phyloP scores from a whole-genome alignment of 2,797 vertebrate species.

The Smutsia temminckii region DNA sequence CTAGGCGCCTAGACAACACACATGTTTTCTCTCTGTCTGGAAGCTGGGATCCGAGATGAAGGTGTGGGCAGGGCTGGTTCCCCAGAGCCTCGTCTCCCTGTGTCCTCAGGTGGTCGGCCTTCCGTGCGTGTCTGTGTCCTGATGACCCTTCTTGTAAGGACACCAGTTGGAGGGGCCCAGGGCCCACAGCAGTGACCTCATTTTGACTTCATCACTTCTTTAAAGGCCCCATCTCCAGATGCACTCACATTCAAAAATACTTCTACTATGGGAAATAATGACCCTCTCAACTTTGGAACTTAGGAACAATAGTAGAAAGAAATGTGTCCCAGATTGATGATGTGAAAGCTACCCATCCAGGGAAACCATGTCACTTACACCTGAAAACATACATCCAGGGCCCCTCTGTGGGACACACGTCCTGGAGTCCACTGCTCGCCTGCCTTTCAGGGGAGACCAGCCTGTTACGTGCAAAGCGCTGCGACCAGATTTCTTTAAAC shows the following conservation, averaged over 20 bases:
- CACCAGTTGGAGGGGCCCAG: background rate
- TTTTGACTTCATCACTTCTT: background rate
- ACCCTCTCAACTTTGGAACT: background rate
- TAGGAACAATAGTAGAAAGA: background rate
- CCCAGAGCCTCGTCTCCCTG: rapidly evolving
- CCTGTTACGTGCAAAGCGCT: background rate
- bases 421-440: no score
- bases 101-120: background rate
- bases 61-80: background rate
- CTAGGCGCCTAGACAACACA: no score
- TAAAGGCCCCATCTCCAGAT: background rate
- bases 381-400: background rate
- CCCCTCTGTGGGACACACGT: background rate
- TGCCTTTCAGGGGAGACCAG: no score
- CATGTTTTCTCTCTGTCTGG: background rate
- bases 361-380: background rate
- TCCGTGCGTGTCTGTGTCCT: background rate
- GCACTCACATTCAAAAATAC: background rate
- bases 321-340: background rate
- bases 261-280: background rate
- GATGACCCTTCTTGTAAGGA: background rate
- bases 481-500: background rate
- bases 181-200: background rate
- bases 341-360: background rate
- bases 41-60: background rate